Evolutionary conservation across 2,113 vertebrate genomes (phyloP).

Genomic region (Mastomys coucha): DNA sequence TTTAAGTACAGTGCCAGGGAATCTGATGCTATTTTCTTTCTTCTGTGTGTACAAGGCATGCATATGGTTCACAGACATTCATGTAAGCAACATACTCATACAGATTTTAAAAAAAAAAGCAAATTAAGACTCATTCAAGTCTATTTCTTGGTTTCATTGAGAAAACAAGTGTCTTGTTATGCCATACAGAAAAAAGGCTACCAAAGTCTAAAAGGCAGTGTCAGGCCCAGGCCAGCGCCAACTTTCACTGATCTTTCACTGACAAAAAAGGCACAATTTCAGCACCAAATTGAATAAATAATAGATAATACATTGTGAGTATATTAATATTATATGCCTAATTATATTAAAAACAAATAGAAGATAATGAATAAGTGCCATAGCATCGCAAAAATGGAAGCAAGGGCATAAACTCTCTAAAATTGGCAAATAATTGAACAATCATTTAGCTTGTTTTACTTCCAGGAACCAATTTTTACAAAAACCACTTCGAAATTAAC

Average conservation of each 20-base stretch:
- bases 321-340: background rate
- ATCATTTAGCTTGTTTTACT: background rate
- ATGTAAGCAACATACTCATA: background rate
- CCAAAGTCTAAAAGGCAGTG: background rate
- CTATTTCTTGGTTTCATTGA: background rate
- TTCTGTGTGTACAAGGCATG: background rate
- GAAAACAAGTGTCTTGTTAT: background rate
- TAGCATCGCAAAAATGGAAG: background rate
- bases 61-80: background rate
- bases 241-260: background rate
- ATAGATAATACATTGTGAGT: background rate
- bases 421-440: conserved; percentile 4
- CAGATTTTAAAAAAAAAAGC: background rate
- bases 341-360: conserved; percentile 16
- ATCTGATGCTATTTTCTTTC: background rate
- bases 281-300: background rate
- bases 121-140: background rate
- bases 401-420: background rate
- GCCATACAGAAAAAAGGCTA: background rate
- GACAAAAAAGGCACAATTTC: background rate
- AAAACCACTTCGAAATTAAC: background rate
- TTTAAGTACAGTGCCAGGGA: background rate
- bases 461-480: background rate
- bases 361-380: background rate
- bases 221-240: background rate